Percentiles rank a stretch among this genome's conserved stretches.
Conservation (phyloP, 2,888 invertebrate species). For the Hoplodrina blanda region DNA sequence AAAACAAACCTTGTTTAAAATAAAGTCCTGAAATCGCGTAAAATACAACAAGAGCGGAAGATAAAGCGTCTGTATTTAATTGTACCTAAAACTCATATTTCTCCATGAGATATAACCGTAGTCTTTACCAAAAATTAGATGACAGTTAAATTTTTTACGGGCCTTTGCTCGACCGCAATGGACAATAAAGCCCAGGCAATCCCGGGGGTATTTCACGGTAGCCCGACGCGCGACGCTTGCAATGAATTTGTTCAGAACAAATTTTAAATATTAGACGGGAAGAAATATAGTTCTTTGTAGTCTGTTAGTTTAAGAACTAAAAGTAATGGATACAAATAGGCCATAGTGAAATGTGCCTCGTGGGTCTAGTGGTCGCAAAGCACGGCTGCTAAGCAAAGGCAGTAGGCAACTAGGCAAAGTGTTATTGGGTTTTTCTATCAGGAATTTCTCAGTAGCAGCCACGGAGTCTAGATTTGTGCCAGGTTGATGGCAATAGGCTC, state of each 20-base stretch:
- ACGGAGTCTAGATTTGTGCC: no score
- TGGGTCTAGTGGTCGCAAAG: no score
- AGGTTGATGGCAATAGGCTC: no score
- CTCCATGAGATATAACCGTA: slow-evolving; percentile 50
- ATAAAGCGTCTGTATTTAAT: slow-evolving; percentile 54
- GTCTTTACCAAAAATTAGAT: slow-evolving; percentile 64
- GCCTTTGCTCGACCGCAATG: slow-evolving; percentile 61
- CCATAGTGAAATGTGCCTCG: no score
- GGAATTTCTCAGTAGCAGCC: no score
- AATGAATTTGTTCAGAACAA: slow-evolving; percentile 70
- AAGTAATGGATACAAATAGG: not conserved
- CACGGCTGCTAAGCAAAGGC: no score
- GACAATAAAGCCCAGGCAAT: slow-evolving; percentile 69
- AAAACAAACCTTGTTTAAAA: slow-evolving; percentile 19
- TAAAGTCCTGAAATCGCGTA: slow-evolving; percentile 26
- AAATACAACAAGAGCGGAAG: slow-evolving; percentile 41
- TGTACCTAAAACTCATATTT: slow-evolving; percentile 54
- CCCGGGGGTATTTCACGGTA: slow-evolving; percentile 66
- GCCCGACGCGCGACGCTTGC: slow-evolving; percentile 67
- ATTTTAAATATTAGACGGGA: slow-evolving; percentile 64
- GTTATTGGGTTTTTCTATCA: no score
- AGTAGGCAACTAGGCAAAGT: no score
- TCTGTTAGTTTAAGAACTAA: not conserved
- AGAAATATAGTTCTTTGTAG: slow-evolving; percentile 47
- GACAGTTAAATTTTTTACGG: slow-evolving; percentile 66